These are phyloP conservation scores for Seira ritae DNA, from an alignment of 2,888 invertebrate species.

Conservation along the genomic window DNA sequence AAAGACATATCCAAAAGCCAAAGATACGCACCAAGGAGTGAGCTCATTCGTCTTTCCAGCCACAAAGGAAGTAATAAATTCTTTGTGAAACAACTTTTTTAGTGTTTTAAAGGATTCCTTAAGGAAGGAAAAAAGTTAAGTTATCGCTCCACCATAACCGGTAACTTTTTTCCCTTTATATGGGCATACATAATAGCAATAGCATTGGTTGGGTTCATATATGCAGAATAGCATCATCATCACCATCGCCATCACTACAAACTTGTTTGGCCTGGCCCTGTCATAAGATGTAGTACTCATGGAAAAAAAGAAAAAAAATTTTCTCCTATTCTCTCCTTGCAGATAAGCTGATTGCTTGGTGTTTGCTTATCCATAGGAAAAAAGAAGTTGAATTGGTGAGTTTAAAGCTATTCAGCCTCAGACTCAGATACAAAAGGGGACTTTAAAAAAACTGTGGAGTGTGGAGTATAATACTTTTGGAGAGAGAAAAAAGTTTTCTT, in stretches of 20 bases:
- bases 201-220: too few relatives aligned
- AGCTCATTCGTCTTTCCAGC: slow-evolving; percentile 64
- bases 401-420: too few relatives aligned
- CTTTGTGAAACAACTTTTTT: slow-evolving; percentile 65
- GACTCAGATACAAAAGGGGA: too few relatives aligned
- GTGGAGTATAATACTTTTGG: slow-evolving; percentile 5
- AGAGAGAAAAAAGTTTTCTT: slow-evolving; percentile 14
- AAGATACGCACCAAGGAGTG: slow-evolving; percentile 58
- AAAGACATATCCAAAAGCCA: slow-evolving; percentile 43
- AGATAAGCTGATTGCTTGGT: not conserved
- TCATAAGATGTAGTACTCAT: too few relatives aligned
- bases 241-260: too few relatives aligned
- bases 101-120: slow-evolving; percentile 65
- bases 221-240: too few relatives aligned
- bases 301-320: too few relatives aligned
- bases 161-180: slow-evolving; percentile 37
- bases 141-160: slow-evolving; percentile 48
- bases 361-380: not conserved
- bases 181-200: slow-evolving; percentile 9
- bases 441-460: not conserved
- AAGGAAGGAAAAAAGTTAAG: slow-evolving; percentile 61
- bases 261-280: slow-evolving; percentile 14
- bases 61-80: slow-evolving; percentile 66
- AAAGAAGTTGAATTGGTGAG: slow-evolving; percentile 14
- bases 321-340: not conserved